Evolutionary conservation across 1,140 invertebrate species (phyloP), one percentile per base, ranked within the genome.

Genomic region (Camponotus pennsylvanicus): DNA sequence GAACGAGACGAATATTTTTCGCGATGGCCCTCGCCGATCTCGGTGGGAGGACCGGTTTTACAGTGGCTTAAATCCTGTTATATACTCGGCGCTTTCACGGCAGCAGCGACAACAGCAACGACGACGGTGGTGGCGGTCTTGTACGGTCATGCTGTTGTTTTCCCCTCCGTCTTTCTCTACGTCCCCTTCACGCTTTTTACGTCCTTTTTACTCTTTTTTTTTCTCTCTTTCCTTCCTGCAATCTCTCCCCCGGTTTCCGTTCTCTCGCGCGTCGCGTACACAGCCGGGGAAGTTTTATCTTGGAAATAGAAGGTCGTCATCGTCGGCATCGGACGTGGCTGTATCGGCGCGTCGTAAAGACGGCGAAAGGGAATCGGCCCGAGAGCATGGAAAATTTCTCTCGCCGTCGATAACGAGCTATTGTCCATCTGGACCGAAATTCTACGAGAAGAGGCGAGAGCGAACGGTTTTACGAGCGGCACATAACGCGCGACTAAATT

Each of bases 41-140:
- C 90, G 87, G 88, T 91, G 90, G 90, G 90, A 91, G 90, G 88
- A 91, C 90, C 90, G 90, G 88, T 91, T 91, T 89, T 83, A 89
- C 88, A 91, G 90, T 91, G 90, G 90, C 90, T 91, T 90, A 91
- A 91, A 91, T 91, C 90, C 90, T 91, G 90, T 91, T 91, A 90
- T 90, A 76, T 45, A 63, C 79, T 85, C 76, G 63, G 89, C 75
- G 67, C 89, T 90, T 88, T 91, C 90, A 90, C 76, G 83, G 78
- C 66, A 70, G 75, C 76, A 61, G 40, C 78, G 88, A 84, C 83
- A 73, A 18, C 11, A 27, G 37, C 37, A 42, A n/a, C 27, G 59
- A 49, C 32, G 42, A 37, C 27, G 59, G 34, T 13, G 73, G 8
- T 32, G 34, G 6, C 71, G 76, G 13, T 27, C 40, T 77, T 70